Percentiles rank a stretch among this genome's conserved stretches.
Evolutionary conservation across 2,797 vertebrate species (phyloP).

Genomic region (Cercopithecus neglectus): DNA sequence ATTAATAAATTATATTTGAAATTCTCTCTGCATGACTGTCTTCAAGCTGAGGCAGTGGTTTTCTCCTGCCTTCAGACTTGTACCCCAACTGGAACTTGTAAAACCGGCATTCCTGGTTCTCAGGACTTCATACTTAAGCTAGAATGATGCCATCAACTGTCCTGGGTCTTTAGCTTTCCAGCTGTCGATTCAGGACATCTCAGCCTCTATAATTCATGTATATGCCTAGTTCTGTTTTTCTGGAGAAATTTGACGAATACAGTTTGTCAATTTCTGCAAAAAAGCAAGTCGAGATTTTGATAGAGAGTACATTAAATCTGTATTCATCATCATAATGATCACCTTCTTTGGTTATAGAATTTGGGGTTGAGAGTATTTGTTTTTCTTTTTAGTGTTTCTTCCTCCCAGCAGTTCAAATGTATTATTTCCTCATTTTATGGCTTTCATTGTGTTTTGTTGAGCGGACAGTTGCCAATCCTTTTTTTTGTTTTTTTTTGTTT

Average conservation of each 20-base stretch:
- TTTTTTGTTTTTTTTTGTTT: no score
- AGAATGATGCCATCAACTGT: not conserved
- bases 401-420: not conserved
- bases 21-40: not conserved
- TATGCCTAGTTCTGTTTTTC: not conserved
- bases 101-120: not conserved
- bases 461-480: not conserved
- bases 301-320: not conserved
- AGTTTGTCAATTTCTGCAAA: not conserved
- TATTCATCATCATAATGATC: not conserved
- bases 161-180: not conserved
- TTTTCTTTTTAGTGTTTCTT: not conserved
- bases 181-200: not conserved
- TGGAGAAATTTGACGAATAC: not conserved
- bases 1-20: not conserved
- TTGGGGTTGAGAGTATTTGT: not conserved
- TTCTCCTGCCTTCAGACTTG: not conserved
- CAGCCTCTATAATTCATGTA: not conserved
- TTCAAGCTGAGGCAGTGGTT: not conserved
- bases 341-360: not conserved
- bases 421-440: not conserved
- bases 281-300: not conserved
- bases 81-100: no score
- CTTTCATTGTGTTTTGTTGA: not conserved
- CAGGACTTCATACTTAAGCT: not conserved